Evolutionary conservation across 2,113 vertebrate species (phyloP).

Genomic region (Herpailurus yagouaroundi): DNA sequence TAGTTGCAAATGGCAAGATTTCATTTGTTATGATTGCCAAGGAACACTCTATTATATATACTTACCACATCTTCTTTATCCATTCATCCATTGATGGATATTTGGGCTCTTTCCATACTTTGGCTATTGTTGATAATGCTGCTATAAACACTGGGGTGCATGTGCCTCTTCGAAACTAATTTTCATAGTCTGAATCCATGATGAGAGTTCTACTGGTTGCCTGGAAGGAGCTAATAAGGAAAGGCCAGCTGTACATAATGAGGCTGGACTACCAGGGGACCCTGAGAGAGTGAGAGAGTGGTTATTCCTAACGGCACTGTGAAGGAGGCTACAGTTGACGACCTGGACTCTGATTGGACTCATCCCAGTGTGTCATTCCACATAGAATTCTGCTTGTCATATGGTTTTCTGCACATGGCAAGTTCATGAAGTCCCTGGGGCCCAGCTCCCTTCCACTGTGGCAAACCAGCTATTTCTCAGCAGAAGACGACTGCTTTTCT

Average conservation of each 20-base stretch:
- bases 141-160: too few relatives aligned
- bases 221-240: neutral
- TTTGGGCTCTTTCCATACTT: too few relatives aligned
- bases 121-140: too few relatives aligned
- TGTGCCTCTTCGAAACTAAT: too few relatives aligned
- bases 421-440: neutral
- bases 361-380: neutral
- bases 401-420: neutral
- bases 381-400: neutral
- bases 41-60: too few relatives aligned
- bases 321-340: neutral
- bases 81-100: too few relatives aligned
- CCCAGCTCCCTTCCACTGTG: neutral
- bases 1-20: too few relatives aligned
- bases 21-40: too few relatives aligned
- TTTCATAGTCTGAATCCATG: neutral
- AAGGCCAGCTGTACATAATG: neutral
- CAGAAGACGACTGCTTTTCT: neutral
- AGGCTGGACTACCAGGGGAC: too few relatives aligned
- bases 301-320: neutral
- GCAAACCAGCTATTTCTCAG: neutral
- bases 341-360: neutral
- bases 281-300: neutral
- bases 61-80: too few relatives aligned
- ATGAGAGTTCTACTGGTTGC: neutral